Evolutionary conservation across 2,113 vertebrate genomes (phyloP), one percentile per base, ranked within the genome.

Genomic region (Scomber colias): DNA sequence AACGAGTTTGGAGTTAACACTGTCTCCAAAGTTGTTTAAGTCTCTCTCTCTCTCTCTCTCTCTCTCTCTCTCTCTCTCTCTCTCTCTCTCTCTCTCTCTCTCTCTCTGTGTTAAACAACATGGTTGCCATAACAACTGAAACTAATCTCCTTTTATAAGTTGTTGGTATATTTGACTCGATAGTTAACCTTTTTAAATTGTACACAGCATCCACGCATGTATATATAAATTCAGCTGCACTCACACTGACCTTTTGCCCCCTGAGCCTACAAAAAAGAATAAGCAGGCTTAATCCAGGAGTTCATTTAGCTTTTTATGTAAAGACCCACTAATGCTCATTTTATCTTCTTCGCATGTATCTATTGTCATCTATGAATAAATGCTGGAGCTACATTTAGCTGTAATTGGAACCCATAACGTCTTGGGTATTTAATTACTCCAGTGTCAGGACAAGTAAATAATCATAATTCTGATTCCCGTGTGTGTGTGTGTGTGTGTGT

Each of bases 1-100:
- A 89, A 87, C 75, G 87, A 82, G 65, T 83, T 84, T 72, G 44
- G 35, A 75, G 51, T 73, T 61, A 81, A 81, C 53, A 61, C 63
- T 45, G 11, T 88, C 78, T 76, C 77, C 50, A 31, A 69, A 40
- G 65, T 59, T 79, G 56, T 60, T 81, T 64, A 75, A 21, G 21
- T 27, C 1, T 27, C 24, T 2, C 1, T 27, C 24, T 2, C 24
- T 27, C 1, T 40, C 35, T 40, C 35, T 40, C 35, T 40, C 35
- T 8, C 35, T 40, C 35, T 40, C 5, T 40, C 35, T 40, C 35
- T 40, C 35, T 40, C 35, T 40, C 35, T 40, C 35, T 35, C 31
- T 35, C 31, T 35, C 31, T 24, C 46, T 54, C 4, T 67, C 3
- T 61, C 2, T 11, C 51, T 31, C 11, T 46, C 48, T 55, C 40